Evolutionary conservation across 2,888 invertebrate genomes (phyloP), one percentile per base, ranked within the genome.

Genomic region (Sminthurinus aureus): DNA sequence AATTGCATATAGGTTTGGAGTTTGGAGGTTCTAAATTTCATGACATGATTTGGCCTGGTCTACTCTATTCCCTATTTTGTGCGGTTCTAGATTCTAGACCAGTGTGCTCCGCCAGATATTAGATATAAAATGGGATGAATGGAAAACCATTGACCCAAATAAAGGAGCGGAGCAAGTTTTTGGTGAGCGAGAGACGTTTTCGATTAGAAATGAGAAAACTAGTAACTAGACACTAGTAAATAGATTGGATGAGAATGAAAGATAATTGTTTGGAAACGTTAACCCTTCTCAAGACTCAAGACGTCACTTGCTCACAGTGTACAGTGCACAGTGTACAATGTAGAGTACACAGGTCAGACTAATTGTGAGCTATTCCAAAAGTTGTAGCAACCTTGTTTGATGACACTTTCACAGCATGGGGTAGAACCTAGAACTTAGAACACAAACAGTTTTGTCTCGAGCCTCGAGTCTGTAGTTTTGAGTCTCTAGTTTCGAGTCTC

Each of bases 391-490:
- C 24, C 24, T 26, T 73, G 24, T 73, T 73, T 24, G 73, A 73
- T 73, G 73, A 73, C 73, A 73, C 26, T 73, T 15, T 24, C 73
- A 73, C 73, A 73, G 73, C 73, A 73, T 73, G 73, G 4, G 73
- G 73, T 69, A 6, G 38, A 38, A 38, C 38, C 38, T 58, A 26
- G 38, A 73, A n/a, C n/a, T n/a, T n/a, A n/a, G n/a, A n/a, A n/a
- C n/a, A n/a, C n/a, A n/a, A n/a, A 76, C 76, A 76, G 58, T 82
- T 79, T 58, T 82, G 81, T 80, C 74, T 79, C 50, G 22, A 38
- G 38, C 6, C 38, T 38, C 38, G 1, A 38, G 1, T 38, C 38
- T 38, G 3, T 6, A 38, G 38, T 38, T 38, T 38, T 38, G 6
- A 38, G 38, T 1, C 38, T 38, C 38, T 38, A 38, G 3, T 1